These are phyloP conservation scores for Rhadina sibilatrix DNA, from an alignment of 2,113 vertebrate species.

Conservation along the genomic window DNA sequence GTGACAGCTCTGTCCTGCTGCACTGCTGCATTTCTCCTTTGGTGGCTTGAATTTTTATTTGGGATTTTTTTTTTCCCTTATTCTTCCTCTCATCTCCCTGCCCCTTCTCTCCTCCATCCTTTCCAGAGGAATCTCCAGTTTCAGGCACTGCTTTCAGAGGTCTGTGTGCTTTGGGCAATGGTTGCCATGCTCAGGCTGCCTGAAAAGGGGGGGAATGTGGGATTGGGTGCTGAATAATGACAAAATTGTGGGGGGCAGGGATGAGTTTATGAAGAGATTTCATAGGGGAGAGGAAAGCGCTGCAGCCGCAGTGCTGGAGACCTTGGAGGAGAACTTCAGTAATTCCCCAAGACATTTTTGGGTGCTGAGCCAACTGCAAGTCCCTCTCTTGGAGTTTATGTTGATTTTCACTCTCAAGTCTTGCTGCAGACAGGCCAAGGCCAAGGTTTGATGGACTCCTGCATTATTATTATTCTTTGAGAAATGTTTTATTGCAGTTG, in stretches of 20 bases:
- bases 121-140: not conserved
- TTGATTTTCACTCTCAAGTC: not conserved
- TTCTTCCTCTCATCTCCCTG: not conserved
- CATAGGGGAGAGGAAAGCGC: not conserved
- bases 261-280: not conserved
- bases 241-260: not conserved
- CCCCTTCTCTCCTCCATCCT: not conserved
- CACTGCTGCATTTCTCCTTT: not conserved
- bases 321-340: not conserved
- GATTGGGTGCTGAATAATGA: not conserved
- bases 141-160: not conserved
- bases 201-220: not conserved
- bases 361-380: not conserved
- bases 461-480: no score
- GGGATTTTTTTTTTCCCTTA: not conserved
- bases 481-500: not conserved
- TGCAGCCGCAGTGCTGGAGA: not conserved
- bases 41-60: not conserved
- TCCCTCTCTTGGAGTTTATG: not conserved
- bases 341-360: not conserved
- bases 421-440: not conserved
- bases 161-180: not conserved
- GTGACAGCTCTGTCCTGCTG: not conserved
- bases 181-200: not conserved
- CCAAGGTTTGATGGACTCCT: not conserved